A percentile compares a stretch with the other conserved stretches of the same genome.
These are phyloP conservation scores for Spodoptera frugiperda DNA, from an alignment of 1,140 invertebrate species.

Conservation along the genomic window DNA sequence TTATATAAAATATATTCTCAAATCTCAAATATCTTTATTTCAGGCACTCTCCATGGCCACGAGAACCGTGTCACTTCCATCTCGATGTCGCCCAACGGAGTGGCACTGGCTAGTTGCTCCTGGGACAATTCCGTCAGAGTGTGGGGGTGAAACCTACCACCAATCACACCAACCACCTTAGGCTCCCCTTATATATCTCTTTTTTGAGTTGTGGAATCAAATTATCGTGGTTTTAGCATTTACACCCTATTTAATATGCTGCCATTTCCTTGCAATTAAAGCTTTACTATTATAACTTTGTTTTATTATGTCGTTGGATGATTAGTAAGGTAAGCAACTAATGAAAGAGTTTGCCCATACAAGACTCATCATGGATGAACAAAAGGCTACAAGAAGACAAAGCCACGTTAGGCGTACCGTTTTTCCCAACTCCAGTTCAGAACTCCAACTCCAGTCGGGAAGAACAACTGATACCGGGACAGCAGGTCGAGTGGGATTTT, in stretches of 20 bases:
- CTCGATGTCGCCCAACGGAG: conserved; percentile 92
- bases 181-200: neutral
- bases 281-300: neutral
- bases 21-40: conserved; percentile 58
- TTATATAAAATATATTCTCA: no score
- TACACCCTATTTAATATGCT: conserved; percentile 2
- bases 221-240: neutral
- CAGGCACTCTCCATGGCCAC: conserved; percentile 92
- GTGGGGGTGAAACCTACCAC: conserved; percentile 89
- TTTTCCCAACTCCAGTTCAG: no score
- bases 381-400: no score
- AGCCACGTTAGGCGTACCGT: no score
- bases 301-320: conserved; percentile 1
- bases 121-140: conserved; percentile 95
- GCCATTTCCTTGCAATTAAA: conserved; percentile 32
- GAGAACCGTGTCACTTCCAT: conserved; percentile 96
- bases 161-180: neutral
- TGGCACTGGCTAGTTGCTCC: conserved; percentile 94
- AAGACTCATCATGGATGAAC: no score
- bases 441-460: no score
- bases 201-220: neutral
- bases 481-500: no score
- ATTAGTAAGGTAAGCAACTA: no score
- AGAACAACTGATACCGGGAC: no score
- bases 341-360: no score